Base-by-base conservation (phyloP, 2,888 invertebrate genomes). In the Drosophila meridionalis region DNA sequence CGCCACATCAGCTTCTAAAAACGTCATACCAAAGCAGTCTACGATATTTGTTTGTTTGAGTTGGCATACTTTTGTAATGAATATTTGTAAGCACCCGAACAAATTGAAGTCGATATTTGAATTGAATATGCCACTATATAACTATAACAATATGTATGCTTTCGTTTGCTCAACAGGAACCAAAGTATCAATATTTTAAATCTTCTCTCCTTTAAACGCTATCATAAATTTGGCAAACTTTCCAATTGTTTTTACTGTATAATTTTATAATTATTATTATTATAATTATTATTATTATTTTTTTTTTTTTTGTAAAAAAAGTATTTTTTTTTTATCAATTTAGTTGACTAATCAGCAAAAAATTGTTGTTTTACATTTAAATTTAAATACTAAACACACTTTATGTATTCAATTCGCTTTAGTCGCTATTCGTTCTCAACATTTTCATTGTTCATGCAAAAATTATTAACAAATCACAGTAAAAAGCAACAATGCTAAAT, bases 401-500 rank as follows among this genome's bases (percentile, higher is more conserved):
- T 56, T 59, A 67, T 56, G 38, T 47, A 60, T 62, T 53, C 52
- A 63, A 71, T 69, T 63, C n/a, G 50, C 20, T 63, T 52, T 67
- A 58, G 60, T 66, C 78, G 20, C n/a, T 42, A 52, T 68, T 52
- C 56, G 20, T 53, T 68, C 60, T 47, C 28, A 20, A 20, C 20
- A 20, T 20, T 20, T 66, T 73, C 69, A 74, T 84, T 78, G 73
- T 72, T 74, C 71, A 81, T 73, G 81, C 89, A 86, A 76, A 84
- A 85, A 79, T 69, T 76, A 81, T 86, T 84, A 86, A 86, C 89
- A 86, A 86, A 86, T 86, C 86, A 86, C 86, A 86, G 89, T 87
- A 76, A 87, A 87, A 86, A 87, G 89, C 86, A 89, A 84, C 82
- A 80, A 83, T 79, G 87, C 78, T 88, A 73, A 76, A 80, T 69